Evolutionary conservation across 2,888 invertebrate genomes (phyloP), one percentile per base, ranked within the genome.

Genomic region (Yponomeuta malinellus): DNA sequence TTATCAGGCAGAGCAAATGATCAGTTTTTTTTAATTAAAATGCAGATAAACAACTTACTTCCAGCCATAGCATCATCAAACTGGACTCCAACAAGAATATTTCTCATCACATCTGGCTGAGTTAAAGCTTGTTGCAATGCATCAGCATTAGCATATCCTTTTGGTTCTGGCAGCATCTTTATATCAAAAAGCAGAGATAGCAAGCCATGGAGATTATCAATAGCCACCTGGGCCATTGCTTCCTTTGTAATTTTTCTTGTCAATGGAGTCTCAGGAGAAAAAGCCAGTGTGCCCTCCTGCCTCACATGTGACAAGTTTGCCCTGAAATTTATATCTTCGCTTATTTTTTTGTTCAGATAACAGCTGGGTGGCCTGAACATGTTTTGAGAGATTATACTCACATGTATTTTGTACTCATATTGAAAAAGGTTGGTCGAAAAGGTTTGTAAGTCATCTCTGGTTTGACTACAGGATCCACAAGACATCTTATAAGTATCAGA

Each of bases 401-500:
- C 90, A 90, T 75, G 71, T 78, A 82, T 79, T 79, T 80, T 72
- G 85, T 83, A 78, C 80, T 87, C 48, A 89, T 83, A 74, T 91
- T 90, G 76, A 90, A 88, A 74, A 86, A 90, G 65, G 91, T 91
- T 74, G 92, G 91, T 65, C 77, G 77, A 77, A 91, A 92, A 69
- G 86, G 79, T 76, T 80, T 77, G 76, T 92, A 92, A 12, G 79
- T 75, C 59, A 78, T 73, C 64, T 82, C 86, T 70, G 90, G 87
- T 76, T 86, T 89, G 70, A 87, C 81, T 75, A 94, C 93, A 9
- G 95, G 95, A 74, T 93, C 93, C 8, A 96, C 95, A 70, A 95
- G 86, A 74, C 94, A 93, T 79, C 97, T 93, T 78, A 97, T 94
- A 43, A 96, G 78, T 72, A 97, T 95, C 76, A 97, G 86, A 74